Conservation (phyloP, 2,888 invertebrate genomes). For the Caenorhabditis uteleia region DNA sequence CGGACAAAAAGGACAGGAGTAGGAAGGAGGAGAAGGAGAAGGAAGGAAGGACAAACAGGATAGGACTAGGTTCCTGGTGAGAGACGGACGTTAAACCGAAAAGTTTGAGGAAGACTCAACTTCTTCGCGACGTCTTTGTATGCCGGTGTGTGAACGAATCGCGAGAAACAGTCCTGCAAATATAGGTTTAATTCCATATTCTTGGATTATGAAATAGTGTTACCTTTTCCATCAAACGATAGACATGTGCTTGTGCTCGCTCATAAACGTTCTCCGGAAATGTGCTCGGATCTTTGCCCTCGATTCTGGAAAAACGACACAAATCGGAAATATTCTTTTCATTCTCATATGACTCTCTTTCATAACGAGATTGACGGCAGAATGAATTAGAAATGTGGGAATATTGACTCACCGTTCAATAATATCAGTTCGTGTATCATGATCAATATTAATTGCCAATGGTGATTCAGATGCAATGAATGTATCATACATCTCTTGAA, state of each 20-base stretch:
- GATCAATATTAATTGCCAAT: conserved; percentile 61
- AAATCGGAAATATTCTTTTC: neutral
- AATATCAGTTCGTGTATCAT: conserved; percentile 58
- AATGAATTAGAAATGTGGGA: neutral
- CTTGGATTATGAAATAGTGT: neutral
- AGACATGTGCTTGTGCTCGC: conserved; percentile 58
- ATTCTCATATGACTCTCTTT: neutral
- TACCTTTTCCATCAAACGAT: conserved; percentile 60
- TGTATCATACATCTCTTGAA: conserved; percentile 59
- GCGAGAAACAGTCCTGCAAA: conserved; percentile 58
- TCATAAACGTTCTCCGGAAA: conserved; percentile 59
- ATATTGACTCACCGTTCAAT: conserved; percentile 40
- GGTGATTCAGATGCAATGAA: conserved; percentile 60
- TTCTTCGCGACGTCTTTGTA: conserved; percentile 61
- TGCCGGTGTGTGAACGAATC: conserved; percentile 58
- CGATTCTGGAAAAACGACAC: conserved; percentile 44
- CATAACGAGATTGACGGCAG: neutral
- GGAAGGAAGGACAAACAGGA: too few species aligned
- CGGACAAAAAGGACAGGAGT: too few species aligned
- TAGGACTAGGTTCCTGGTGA: conserved; percentile 27
- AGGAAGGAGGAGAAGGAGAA: conserved; percentile 4
- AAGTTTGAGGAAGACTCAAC: conserved; percentile 55
- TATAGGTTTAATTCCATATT: neutral
- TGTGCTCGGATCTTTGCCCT: conserved; percentile 47
- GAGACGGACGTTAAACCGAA: conserved; percentile 54